Percentiles rank a stretch among this genome's conserved stretches.
Conservation (phyloP, 1,140 invertebrate species). For the Acromyrmex heyeri region DNA sequence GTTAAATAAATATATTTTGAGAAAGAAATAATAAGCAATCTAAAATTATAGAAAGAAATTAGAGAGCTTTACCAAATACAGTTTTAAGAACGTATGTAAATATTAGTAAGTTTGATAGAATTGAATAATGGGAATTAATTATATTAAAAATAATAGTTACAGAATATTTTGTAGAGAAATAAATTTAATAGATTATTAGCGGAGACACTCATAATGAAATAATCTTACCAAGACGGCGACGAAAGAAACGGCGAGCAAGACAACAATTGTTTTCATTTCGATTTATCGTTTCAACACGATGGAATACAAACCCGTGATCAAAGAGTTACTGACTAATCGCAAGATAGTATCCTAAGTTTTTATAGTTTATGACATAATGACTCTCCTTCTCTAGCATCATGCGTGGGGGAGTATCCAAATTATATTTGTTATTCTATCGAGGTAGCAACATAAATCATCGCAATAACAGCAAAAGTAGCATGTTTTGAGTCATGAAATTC, state of each 20-base stretch:
- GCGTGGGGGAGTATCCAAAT: not conserved
- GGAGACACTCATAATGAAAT: not conserved
- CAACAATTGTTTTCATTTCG: constrained; percentile 70
- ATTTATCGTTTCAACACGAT: not conserved
- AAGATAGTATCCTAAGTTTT: constrained; percentile 43
- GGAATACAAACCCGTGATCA: not conserved
- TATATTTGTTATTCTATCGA: not conserved
- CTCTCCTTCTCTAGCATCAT: not conserved
- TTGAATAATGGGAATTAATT: not conserved
- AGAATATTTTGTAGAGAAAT: not conserved
- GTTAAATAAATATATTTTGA: not conserved
- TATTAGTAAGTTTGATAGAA: not conserved
- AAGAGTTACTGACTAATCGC: constrained; percentile 43
- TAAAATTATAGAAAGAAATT: not conserved
- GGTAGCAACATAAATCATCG: not conserved
- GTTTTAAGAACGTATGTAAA: not conserved
- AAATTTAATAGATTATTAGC: not conserved
- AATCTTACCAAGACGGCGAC: constrained; percentile 70
- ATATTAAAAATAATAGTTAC: not conserved
- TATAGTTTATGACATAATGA: constrained; percentile 60
- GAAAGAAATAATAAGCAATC: not conserved
- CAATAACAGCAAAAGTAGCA: not conserved
- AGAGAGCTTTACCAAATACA: not conserved
- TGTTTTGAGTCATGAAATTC: not conserved
- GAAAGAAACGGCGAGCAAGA: constrained; percentile 74